Base-by-base conservation (phyloP, 1,140 invertebrate genomes). In the Drosophila tsacasi region DNA sequence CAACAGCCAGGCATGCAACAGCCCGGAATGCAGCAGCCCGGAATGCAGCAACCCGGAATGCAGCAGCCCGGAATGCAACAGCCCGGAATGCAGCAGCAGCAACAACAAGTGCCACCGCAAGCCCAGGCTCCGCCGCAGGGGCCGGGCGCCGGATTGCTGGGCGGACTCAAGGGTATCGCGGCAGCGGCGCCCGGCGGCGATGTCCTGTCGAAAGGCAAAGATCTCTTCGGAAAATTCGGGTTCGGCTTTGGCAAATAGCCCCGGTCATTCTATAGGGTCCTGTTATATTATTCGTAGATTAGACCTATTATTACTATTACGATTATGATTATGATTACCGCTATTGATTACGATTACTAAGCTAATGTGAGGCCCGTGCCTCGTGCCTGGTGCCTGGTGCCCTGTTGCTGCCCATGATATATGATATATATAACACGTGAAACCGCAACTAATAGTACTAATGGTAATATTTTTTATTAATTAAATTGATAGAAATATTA, bases 151-250 rank as follows among this genome's bases (percentile, higher is more conserved):
- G 91, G 91, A n/a, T 75, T 92, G 71, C 82, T 92, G 49, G 89
- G 85, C 19, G 92, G 91, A 30, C 86, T 93, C 37, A 92, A 92
- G 73, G 81, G 91, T 12, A 92, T 91, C 62, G 97, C 97, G 89
- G 97, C 97, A 93, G 96, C 96, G 23, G 96, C 96, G 44, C 96
- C 96, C 68, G 96, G 96, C 54, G 96, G 96, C 58, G 96, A 97
- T 84, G 97, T 97, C 65, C 94, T 97, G 40, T 97, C 97, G 79
- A 98, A 98, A 93, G 97, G 97, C 77, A 97, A 98, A 94, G 97
- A 97, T 94, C 97, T 97, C 90, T 98, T 98, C 93, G 97, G 97
- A 95, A 97, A 97, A 94, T 98, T 98, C 91, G 97, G 97, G 57
- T 94, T 97, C 74, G 97, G 96, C 74, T 92, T 92, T 83, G 95